These are phyloP conservation scores for Craseonycteris thonglongyai DNA, from an alignment of 2,113 vertebrate species.

Conservation along the genomic window DNA sequence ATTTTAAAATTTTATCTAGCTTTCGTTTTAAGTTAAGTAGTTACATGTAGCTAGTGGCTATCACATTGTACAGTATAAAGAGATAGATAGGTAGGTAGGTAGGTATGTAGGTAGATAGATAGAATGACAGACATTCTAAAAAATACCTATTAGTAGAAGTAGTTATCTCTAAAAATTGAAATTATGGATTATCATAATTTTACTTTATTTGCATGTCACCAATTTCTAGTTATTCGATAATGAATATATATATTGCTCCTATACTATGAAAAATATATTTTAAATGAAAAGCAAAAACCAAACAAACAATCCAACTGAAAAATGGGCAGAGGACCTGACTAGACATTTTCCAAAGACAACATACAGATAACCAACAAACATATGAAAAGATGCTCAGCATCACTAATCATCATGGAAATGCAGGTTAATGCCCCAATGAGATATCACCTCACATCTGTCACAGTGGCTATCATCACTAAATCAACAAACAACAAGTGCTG, in stretches of 20 bases:
- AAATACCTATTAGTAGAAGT: background rate
- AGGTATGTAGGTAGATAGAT: background rate
- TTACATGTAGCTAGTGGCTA: too few relatives aligned
- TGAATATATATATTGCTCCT: background rate
- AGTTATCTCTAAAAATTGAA: background rate
- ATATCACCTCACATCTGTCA: too few relatives aligned
- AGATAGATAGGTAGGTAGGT: too few relatives aligned
- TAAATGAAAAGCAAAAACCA: background rate
- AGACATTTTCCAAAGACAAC: too few relatives aligned
- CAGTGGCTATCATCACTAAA: too few relatives aligned
- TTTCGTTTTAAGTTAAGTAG: background rate
- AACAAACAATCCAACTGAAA: background rate
- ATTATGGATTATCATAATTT: background rate
- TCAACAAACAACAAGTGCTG: too few relatives aligned
- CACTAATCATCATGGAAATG: too few relatives aligned
- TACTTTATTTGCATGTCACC: slow-evolving; percentile 18
- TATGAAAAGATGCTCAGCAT: too few relatives aligned
- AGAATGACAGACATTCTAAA: background rate
- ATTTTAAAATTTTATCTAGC: background rate
- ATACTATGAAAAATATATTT: background rate
- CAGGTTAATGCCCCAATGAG: too few relatives aligned
- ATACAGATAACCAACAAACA: too few relatives aligned
- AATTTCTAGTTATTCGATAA: background rate
- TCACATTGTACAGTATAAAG: too few relatives aligned
- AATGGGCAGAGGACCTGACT: too few relatives aligned